Conservation (phyloP, 2,113 vertebrate genomes). For the Cranoglanis bouderius region DNA sequence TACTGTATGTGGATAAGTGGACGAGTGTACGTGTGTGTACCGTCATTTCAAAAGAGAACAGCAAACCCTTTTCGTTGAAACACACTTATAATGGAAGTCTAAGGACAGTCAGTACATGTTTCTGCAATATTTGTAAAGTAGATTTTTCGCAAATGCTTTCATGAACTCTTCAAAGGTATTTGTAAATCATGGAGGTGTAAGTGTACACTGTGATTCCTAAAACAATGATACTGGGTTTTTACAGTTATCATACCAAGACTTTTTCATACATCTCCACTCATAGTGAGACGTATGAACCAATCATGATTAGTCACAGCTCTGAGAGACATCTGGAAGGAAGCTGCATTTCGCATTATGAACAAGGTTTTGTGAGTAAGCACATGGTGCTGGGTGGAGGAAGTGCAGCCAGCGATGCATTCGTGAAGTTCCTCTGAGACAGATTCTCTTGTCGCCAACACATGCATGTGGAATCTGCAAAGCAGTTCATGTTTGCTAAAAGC, state of each 20-base stretch:
- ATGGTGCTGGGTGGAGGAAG: neutral
- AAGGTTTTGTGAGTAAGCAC: neutral
- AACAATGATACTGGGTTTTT: neutral
- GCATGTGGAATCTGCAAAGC: neutral
- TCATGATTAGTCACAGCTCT: neutral
- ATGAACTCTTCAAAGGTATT: neutral
- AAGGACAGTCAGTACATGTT: neutral
- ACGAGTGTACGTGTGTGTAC: neutral
- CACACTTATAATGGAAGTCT: neutral
- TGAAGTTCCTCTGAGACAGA: neutral
- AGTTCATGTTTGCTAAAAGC: neutral
- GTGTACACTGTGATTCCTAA: neutral
- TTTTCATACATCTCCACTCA: neutral
- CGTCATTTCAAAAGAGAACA: neutral
- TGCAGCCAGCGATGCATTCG: neutral
- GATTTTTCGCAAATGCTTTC: neutral
- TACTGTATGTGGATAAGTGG: neutral
- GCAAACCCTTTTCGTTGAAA: neutral
- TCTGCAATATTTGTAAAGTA: neutral
- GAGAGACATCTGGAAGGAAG: neutral
- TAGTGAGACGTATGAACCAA: neutral
- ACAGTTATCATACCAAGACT: neutral
- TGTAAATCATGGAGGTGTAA: neutral
- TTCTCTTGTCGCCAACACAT: neutral
- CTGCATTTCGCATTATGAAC: neutral